Evolutionary conservation across 2,888 invertebrate genomes (phyloP).

Genomic region (Plemyria rubiginata): DNA sequence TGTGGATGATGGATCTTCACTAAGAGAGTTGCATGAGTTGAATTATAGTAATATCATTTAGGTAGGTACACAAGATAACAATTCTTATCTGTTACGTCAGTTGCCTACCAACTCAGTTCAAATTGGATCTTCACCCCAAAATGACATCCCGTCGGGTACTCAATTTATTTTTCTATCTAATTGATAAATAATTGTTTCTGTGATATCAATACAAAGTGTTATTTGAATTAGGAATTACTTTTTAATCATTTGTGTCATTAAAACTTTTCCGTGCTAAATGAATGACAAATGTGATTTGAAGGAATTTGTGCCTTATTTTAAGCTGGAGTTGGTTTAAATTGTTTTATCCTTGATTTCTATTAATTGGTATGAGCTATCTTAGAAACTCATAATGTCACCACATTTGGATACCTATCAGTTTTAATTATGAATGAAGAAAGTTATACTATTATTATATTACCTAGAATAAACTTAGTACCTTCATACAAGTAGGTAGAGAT

Average conservation of each 20-base stretch:
- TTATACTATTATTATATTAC: too few relatives aligned
- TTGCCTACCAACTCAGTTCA: conserved; percentile 68
- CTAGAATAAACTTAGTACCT: too few relatives aligned
- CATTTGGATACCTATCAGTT: too few relatives aligned
- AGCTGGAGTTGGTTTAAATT: conserved; percentile 25
- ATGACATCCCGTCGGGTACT: conserved; percentile 75
- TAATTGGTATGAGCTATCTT: not conserved
- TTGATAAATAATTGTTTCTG: conserved; percentile 25
- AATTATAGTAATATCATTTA: conserved; percentile 50
- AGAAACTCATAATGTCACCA: not conserved
- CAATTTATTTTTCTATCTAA: conserved; percentile 51
- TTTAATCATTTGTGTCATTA: conserved; percentile 6
- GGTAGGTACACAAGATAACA: conserved; percentile 67
- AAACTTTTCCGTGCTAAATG: conserved; percentile 31
- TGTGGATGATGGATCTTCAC: conserved; percentile 52
- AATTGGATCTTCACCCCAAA: conserved; percentile 68
- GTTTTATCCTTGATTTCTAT: not conserved
- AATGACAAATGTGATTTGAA: conserved; percentile 24
- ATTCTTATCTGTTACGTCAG: conserved; percentile 75
- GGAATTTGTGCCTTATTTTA: conserved; percentile 23
- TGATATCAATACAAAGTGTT: conserved; percentile 24
- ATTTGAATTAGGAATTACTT: conserved; percentile 34
- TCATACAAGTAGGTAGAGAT: too few relatives aligned
- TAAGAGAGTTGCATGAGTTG: conserved; percentile 49
- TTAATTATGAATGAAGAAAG: too few relatives aligned